Base-by-base conservation (phyloP, 2,113 vertebrate genomes). In the Penelope pileata region DNA sequence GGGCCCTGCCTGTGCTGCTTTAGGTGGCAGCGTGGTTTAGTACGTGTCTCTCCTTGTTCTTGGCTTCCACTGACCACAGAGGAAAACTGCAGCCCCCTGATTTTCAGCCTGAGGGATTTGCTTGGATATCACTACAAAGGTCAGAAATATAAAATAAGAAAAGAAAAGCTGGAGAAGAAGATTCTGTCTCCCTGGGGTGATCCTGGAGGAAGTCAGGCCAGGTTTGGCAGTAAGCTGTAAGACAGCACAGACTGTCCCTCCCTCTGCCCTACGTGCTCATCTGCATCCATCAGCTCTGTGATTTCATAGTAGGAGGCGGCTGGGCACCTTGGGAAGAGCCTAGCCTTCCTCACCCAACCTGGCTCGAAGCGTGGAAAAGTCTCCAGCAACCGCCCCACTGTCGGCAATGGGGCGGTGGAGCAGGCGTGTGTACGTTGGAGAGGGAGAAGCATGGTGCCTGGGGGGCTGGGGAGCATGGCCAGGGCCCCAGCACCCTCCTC, bases 351-450 rank as follows among this genome's bases (percentile, higher is more conserved):
- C 34, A 88, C 80, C 79, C 79, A 73, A 51, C 79, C 88, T 86
- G 82, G 87, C 72, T 85, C 70, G 21, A 72, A 80, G 85, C 82
- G 36, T 95, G 94, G 94, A 96, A 96, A 96, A 93, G 38, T 77
- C 82, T 94, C 51, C 90, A 90, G 67, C 69, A 75, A 62, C 43
- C 12, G 10, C 91, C 91, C 82, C 3, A 13, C 66, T 87, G 84
- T n/a, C 0, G 8, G 82, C 86, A 59, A 9, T 36, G 34, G 54
- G 78, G 78, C 2, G 78, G 91, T 63, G 79, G 54, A 69, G 59
- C 72, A 42, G 86, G 66, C 21, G 0, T 89, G 90, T 95, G 72
- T 95, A 77, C 45, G 94, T 95, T 95, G 93, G 93, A 95, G 59
- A 67, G 19, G 43, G 50, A 93, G 79, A 94, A 97, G 85, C 75